phyloP scores from a whole-genome alignment of 1,140 invertebrate species.

The Drosophila carrolli region DNA sequence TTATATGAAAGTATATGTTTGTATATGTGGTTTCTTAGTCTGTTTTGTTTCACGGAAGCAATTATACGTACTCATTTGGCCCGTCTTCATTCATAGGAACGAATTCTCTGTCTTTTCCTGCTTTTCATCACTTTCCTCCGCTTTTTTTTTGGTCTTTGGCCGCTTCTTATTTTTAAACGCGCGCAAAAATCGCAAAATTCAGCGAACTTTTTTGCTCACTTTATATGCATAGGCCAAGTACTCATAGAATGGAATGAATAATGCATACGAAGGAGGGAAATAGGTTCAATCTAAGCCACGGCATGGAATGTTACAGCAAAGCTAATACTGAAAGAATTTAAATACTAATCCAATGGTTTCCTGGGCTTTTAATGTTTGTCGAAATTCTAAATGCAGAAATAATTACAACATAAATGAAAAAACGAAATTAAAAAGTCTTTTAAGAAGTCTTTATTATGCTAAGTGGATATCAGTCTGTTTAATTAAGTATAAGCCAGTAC shows the following conservation, averaged over 20 bases:
- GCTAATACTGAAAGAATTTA: constrained; percentile 14
- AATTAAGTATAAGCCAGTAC: too few species aligned
- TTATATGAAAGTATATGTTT: constrained; percentile 26
- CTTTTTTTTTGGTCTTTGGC: constrained; percentile 7
- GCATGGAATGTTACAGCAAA: constrained; percentile 6
- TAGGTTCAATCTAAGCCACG: constrained; percentile 30
- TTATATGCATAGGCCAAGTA: constrained; percentile 50
- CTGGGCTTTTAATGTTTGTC: not conserved
- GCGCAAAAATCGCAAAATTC: constrained; percentile 22
- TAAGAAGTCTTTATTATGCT: too few species aligned
- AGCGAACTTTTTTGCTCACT: constrained; percentile 27
- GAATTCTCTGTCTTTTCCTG: constrained; percentile 19
- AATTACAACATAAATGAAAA: not conserved
- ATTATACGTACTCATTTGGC: constrained; percentile 51
- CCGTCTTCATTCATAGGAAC: constrained; percentile 45
- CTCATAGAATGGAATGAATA: constrained; percentile 43
- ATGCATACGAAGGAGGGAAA: constrained; percentile 33
- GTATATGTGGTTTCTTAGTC: constrained; percentile 23
- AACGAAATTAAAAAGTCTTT: not conserved
- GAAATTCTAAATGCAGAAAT: constrained; percentile 3
- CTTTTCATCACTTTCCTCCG: not conserved
- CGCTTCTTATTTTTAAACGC: constrained; percentile 37
- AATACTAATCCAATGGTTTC: constrained; percentile 13
- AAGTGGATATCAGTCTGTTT: too few species aligned
- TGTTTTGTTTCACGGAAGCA: constrained; percentile 71